Percentiles rank a stretch among this genome's conserved stretches.
Evolutionary conservation across 64 coral and sea anemone species (phyloP).

Genomic region (Montipora cactus): DNA sequence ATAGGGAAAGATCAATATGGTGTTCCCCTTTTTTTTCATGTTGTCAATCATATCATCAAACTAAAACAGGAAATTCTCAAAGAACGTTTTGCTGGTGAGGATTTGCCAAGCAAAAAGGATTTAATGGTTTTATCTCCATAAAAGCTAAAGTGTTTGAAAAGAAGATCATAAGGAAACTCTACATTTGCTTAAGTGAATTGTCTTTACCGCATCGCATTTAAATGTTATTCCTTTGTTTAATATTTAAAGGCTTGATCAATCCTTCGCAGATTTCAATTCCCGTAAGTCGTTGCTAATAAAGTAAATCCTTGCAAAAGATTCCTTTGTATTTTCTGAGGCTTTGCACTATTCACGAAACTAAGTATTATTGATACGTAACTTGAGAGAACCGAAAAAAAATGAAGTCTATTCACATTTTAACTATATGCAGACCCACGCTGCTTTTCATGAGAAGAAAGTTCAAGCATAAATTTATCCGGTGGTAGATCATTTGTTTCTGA

Average conservation of each 20-base stretch:
- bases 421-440: conserved; percentile 21
- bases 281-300: not conserved
- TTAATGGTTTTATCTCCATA: not conserved
- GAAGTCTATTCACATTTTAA: conserved; percentile 5
- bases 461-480: conserved; percentile 32
- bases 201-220: conserved; percentile 34
- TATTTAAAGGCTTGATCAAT: conserved; percentile 58
- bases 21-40: not conserved
- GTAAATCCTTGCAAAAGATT: not conserved
- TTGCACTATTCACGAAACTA: not conserved
- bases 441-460: not conserved
- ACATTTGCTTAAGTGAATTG: conserved; percentile 15
- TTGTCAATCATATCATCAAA: conserved; percentile 3
- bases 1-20: not conserved
- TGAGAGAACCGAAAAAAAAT: not conserved
- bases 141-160: not conserved
- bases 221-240: conserved; percentile 48
- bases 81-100: not conserved
- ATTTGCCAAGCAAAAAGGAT: not conserved
- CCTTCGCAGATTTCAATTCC: not conserved
- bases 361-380: conserved; percentile 1
- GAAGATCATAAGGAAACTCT: not conserved
- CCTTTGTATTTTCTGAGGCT: not conserved
- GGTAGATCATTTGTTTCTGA: conserved; percentile 1
- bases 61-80: not conserved